Evolutionary conservation across 1,140 invertebrate genomes (phyloP).

Genomic region (Pseudobourletiella spinata): DNA sequence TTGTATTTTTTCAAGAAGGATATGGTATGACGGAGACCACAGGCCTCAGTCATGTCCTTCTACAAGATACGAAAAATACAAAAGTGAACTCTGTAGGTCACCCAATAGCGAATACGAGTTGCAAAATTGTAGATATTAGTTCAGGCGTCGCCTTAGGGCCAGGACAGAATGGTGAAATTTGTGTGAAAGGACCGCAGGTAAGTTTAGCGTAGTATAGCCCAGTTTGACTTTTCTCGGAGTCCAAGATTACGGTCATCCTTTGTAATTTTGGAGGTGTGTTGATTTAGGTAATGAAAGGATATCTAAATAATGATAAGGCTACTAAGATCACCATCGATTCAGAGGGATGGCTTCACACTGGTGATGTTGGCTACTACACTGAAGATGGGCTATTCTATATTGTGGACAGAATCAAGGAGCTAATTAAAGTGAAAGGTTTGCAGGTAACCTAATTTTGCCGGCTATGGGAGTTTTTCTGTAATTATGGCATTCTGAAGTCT

Average conservation of each 20-base stretch:
- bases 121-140: not conserved
- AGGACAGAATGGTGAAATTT: not conserved
- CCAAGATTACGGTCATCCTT: too few relatives aligned
- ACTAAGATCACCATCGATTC: constrained; percentile 73
- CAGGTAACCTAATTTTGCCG: too few relatives aligned
- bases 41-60: not conserved
- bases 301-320: constrained; percentile 38
- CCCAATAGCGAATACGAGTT: not conserved
- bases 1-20: constrained; percentile 19
- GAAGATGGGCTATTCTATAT: constrained; percentile 57
- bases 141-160: not conserved
- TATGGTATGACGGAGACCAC: constrained; percentile 23
- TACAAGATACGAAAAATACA: not conserved
- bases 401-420: constrained; percentile 53
- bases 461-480: too few relatives aligned
- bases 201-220: too few relatives aligned
- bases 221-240: too few relatives aligned
- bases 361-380: constrained; percentile 55
- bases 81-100: not conserved
- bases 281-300: constrained; percentile 37
- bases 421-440: too few relatives aligned
- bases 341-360: constrained; percentile 58
- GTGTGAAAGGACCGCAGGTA: constrained; percentile 1
- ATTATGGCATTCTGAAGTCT: too few relatives aligned
- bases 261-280: too few relatives aligned